Evolutionary conservation across 2,888 invertebrate species (phyloP).

Genomic region (Ochropleura plecta): DNA sequence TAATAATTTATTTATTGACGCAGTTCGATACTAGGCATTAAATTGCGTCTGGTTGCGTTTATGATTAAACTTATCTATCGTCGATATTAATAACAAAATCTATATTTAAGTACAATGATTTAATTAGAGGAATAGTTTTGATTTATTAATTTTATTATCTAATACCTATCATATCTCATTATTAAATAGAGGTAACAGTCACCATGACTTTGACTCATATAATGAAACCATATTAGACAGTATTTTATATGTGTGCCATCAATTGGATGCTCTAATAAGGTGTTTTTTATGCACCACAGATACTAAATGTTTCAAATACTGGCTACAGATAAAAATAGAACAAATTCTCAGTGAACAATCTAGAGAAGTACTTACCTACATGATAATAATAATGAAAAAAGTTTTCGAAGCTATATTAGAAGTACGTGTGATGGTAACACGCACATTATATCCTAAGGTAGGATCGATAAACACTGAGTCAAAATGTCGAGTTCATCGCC

Average conservation of each 20-base stretch:
- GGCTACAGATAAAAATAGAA: constrained; percentile 24
- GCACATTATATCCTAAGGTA: constrained; percentile 64
- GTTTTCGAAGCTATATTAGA: constrained; percentile 39
- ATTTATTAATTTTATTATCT: constrained; percentile 38
- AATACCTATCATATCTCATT: background rate
- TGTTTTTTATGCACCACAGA: constrained; percentile 2
- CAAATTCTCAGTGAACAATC: constrained; percentile 31
- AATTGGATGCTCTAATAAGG: constrained; percentile 18
- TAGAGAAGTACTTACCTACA: constrained; percentile 14
- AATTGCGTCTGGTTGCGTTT: constrained; percentile 4
- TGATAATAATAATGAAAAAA: constrained; percentile 49
- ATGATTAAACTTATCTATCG: constrained; percentile 6
- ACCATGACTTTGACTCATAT: constrained; percentile 2
- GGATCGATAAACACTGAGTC: constrained; percentile 76
- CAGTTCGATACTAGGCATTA: background rate
- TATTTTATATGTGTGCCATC: background rate
- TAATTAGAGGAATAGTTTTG: background rate
- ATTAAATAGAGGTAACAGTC: background rate
- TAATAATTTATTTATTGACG: constrained; percentile 19
- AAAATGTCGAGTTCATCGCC: constrained; percentile 76
- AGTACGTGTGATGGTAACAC: constrained; percentile 39
- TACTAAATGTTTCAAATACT: constrained; percentile 21
- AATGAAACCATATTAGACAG: background rate
- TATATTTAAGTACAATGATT: constrained; percentile 1
- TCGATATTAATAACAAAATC: constrained; percentile 6